Evolutionary conservation across 2,797 vertebrate species (phyloP).

Genomic region (Rhinatrema bivittatum): DNA sequence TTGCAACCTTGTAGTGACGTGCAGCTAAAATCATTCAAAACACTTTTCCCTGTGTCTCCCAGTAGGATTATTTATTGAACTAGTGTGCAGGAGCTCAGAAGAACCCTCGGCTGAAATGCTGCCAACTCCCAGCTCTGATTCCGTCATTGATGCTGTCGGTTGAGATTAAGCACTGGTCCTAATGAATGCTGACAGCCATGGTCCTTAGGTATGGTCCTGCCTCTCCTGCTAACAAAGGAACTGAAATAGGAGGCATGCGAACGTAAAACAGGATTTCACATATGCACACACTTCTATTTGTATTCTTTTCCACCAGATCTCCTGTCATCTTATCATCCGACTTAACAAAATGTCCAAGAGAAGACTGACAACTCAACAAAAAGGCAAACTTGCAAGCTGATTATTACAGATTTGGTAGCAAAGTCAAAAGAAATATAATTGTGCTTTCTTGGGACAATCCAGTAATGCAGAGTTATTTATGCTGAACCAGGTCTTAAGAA

Average conservation of each 20-base stretch:
- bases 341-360: background rate
- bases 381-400: background rate
- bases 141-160: conserved; percentile 57
- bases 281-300: background rate
- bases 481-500: too few species aligned
- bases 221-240: conserved; percentile 29
- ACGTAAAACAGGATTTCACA: conserved; percentile 2
- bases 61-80: conserved; percentile 50
- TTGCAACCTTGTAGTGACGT: conserved; percentile 44
- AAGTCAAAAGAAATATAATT: too few species aligned
- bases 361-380: background rate
- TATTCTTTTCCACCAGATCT: background rate
- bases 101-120: conserved; percentile 47
- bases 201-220: conserved; percentile 36
- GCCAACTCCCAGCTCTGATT: conserved; percentile 43
- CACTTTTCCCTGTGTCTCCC: conserved; percentile 49
- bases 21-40: conserved; percentile 55
- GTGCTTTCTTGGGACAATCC: too few species aligned
- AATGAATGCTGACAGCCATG: conserved; percentile 53
- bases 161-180: conserved; percentile 49
- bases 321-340: background rate
- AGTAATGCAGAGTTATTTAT: too few species aligned
- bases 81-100: conserved; percentile 44
- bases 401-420: too few species aligned
- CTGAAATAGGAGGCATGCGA: conserved; percentile 32